Base-by-base conservation (phyloP, 1,140 invertebrate species). In the Diabrotica virgifera region DNA sequence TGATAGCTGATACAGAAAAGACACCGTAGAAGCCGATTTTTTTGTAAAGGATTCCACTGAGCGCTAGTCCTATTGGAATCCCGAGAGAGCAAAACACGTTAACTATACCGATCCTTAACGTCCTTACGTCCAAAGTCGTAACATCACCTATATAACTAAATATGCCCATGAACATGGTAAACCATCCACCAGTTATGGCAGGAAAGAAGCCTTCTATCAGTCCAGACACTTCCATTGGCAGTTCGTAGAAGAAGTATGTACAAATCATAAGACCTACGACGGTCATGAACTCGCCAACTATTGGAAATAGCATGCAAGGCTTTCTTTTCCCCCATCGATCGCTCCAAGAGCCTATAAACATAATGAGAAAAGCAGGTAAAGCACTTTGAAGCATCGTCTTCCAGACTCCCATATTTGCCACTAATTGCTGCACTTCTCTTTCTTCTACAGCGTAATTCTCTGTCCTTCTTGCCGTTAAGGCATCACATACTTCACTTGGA, bases 61-160 rank as follows among this genome's bases (percentile, higher is more conserved):
- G 80, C 7, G 90, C 89, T 74, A 90, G 86, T 37, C 90, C 90
- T 10, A 93, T 86, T 0, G 91, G 91, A 63, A 92, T 87, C 52
- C 90, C 90, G 55, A 93, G 80, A 0, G 90, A 92, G 71, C 90
- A 87, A 72, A 91, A 91, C 6, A 92, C 83, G 78, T 92, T 95
- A 65, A 92, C 87, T 36, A 95, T 87, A 11, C 91, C 92, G 67
- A 95, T 92, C 62, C 93, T 78, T 10, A 92, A 81, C 0, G 93
- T 95, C 64, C 93, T 85, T 63, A 87, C 89, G 76, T 91, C 87
- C 59, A 90, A 85, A 6, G 87, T 88, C 0, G 93, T 94, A 7
- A 94, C 88, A 75, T 95, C 92, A 0, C 87, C 90, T 51, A 96
- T 90, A 72, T 94, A 95, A 76, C 92, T 94, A 76, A 95, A 95